Conservation (phyloP, 2,113 vertebrate species). For the Rhinopomastus cyanomelas region DNA sequence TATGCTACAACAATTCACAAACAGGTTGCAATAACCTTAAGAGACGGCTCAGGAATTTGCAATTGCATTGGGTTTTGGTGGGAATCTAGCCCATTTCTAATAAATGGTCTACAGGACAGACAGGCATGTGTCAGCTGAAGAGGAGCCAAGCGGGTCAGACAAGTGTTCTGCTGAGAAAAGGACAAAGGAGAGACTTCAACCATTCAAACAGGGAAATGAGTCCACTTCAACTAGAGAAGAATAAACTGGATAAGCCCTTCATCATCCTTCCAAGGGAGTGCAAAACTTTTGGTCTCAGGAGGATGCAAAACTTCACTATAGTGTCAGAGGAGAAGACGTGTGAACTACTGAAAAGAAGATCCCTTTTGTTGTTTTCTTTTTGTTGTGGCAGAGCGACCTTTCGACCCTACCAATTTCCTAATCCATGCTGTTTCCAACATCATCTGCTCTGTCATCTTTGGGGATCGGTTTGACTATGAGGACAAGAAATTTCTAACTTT, state of each 20-base stretch:
- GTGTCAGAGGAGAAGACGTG: background rate
- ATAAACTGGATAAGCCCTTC: background rate
- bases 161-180: background rate
- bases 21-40: background rate
- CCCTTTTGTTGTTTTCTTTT: background rate
- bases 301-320: background rate
- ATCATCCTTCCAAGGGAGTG: background rate
- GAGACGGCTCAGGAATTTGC: background rate
- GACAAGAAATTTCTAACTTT: conserved; percentile 68
- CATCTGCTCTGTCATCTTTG: conserved; percentile 75
- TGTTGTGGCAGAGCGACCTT: conserved; percentile 7
- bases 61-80: background rate
- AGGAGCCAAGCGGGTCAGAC: background rate
- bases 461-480: conserved; percentile 74
- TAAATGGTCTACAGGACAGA: background rate
- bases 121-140: background rate
- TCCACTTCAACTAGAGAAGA: background rate
- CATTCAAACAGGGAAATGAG: background rate
- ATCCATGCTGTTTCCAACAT: conserved; percentile 61
- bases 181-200: background rate
- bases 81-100: background rate
- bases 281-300: background rate
- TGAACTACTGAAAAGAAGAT: background rate
- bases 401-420: conserved; percentile 52
- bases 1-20: background rate